These are phyloP conservation scores for Esox lucius DNA, from an alignment of 2,797 vertebrate genomes.

Conservation along the genomic window DNA sequence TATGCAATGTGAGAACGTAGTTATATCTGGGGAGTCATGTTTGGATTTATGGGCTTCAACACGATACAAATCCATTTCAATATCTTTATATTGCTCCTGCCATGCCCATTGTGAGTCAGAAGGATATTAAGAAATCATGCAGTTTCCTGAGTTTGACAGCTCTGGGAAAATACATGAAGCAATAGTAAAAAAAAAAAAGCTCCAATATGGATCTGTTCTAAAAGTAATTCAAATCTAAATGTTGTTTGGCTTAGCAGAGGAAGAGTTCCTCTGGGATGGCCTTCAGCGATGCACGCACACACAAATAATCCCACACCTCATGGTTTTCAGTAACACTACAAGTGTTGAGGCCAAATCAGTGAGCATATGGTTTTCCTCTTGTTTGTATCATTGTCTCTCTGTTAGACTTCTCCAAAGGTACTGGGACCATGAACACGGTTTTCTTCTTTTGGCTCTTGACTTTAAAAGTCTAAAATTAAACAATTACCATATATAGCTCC, in stretches of 20 bases:
- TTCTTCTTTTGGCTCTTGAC: too few relatives aligned
- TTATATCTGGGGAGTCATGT: background rate
- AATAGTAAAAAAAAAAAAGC: background rate
- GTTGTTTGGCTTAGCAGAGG: constrained; percentile 1
- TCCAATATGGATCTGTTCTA: background rate
- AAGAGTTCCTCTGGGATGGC: background rate
- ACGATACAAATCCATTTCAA: background rate
- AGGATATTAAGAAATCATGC: background rate
- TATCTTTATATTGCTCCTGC: background rate
- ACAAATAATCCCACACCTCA: background rate
- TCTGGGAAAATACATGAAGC: background rate
- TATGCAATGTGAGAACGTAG: background rate
- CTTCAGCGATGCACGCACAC: background rate
- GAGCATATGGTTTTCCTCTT: background rate
- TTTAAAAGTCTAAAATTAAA: too few relatives aligned
- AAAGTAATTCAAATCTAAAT: background rate
- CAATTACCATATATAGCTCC: too few relatives aligned
- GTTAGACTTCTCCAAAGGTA: too few relatives aligned
- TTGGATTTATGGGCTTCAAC: constrained; percentile 1
- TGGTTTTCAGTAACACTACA: background rate
- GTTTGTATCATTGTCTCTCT: too few relatives aligned
- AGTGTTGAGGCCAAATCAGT: background rate
- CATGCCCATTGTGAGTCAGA: background rate
- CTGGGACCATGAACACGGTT: too few relatives aligned
- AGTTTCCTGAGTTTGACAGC: background rate